Percentiles rank a stretch among this genome's conserved stretches.
Conservation (phyloP, 2,113 vertebrate species). For the Halcyon malimbica region DNA sequence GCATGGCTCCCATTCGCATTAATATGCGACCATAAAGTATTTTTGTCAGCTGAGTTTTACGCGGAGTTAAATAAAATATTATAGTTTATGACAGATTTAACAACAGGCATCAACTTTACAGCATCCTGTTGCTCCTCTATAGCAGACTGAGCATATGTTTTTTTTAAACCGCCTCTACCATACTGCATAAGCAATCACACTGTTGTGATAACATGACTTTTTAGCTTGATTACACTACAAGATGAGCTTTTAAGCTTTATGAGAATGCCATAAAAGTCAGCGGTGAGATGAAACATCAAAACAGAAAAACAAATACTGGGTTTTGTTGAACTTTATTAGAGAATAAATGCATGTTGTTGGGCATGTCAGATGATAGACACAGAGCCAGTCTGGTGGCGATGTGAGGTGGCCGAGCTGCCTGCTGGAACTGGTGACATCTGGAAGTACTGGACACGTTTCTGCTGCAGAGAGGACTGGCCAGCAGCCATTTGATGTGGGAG, state of each 20-base stretch:
- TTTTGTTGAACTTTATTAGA: neutral
- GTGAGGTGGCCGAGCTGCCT: neutral
- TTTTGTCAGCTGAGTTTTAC: constrained; percentile 62
- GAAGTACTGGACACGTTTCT: accelerated
- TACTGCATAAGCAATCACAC: constrained; percentile 15
- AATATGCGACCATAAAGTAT: constrained; percentile 49
- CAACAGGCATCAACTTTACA: constrained; percentile 31
- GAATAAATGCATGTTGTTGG: neutral
- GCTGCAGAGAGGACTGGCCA: neutral
- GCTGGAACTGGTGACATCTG: neutral
- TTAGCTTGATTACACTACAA: constrained; percentile 37
- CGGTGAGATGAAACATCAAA: constrained; percentile 25
- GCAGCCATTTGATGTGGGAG: accelerated
- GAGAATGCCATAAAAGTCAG: constrained; percentile 37
- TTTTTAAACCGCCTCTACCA: neutral
- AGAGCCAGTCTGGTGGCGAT: accelerated
- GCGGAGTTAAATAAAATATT: constrained; percentile 57
- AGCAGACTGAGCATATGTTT: constrained; percentile 53
- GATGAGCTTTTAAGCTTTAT: constrained; percentile 39
- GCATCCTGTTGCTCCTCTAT: constrained; percentile 39
- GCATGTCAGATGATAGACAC: neutral
- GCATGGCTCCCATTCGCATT: constrained; percentile 41
- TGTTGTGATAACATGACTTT: constrained; percentile 50
- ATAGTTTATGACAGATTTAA: constrained; percentile 48
- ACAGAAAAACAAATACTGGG: neutral